Base-by-base conservation (phyloP, 2,113 vertebrate genomes). In the Balaenoptera acutorostrata region DNA sequence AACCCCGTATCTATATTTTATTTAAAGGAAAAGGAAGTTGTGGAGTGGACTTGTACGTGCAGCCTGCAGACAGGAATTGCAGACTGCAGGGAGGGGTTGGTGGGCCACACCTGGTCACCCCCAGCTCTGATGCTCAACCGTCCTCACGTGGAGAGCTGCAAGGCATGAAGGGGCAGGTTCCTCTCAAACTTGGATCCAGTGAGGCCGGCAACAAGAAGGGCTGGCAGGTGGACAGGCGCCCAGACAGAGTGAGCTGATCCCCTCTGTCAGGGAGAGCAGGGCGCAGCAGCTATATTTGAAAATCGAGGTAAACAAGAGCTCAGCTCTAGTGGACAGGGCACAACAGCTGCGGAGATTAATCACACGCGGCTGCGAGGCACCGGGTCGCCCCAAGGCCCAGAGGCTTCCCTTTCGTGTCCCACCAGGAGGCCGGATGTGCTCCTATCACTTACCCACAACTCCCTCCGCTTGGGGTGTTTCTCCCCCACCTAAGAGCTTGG, bases 291-390 rank as follows among this genome's bases (percentile, higher is more conserved):
- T 98, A 98, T 98, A 99, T 99, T 98, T 99, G 99, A 99, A 98
- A 99, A 98, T 96, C 85, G 97, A 98, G 98, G 98, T 99, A 99
- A 99, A 99, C 99, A 99, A 99, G 98, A 96, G 96, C 98, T 99
- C 98, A 98, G 99, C 97, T 98, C 98, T 90, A 98, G 97, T 95
- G 97, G 99, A 98, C 97, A 90, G 98, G 98, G 98, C 97, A 98
- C 98, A 98, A 99, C 99, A 99, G 99, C 99, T 99, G 99, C 98
- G 98, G 97, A 94, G 98, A 99, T 99, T 98, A 99, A 99, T 99
- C 99, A 99, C 97, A 97, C 41, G 29, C 72, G 55, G 96, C 92
- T 88, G 94, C 90, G 41, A 88, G 97, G 86, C 92, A 97, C 94
- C 68, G 23, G 94, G 96, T 97, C 81, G 41, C 92, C 82, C 46